phyloP scores from a whole-genome alignment of 64 coral and sea anemone genomes.

The Platygyra sinensis region DNA sequence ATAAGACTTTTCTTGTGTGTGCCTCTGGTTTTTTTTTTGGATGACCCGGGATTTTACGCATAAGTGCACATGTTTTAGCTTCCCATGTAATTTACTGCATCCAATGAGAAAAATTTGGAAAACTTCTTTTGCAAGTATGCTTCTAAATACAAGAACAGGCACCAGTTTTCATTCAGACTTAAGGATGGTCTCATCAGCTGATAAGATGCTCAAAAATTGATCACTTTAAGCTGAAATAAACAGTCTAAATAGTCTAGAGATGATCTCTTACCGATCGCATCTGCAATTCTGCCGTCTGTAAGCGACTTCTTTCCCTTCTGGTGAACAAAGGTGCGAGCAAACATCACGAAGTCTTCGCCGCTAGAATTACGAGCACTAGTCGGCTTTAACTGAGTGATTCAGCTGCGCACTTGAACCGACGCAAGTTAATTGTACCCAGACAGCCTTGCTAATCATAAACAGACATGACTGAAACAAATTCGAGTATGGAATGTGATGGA shows the following conservation, averaged over 20 bases:
- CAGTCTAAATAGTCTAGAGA: neutral
- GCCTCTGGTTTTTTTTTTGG: neutral
- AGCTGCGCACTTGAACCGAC: neutral
- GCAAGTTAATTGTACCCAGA: neutral
- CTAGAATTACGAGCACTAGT: neutral
- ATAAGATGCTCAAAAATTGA: neutral
- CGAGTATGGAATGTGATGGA: neutral
- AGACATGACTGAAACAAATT: slow-evolving; percentile 6
- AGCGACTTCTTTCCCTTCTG: slow-evolving; percentile 26
- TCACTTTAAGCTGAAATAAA: neutral
- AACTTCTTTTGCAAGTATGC: neutral
- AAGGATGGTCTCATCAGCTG: neutral
- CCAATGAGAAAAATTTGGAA: neutral
- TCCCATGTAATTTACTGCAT: neutral
- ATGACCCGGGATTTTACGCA: neutral
- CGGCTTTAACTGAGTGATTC: neutral
- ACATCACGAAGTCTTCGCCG: neutral
- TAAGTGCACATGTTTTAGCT: neutral
- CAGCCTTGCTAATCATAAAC: neutral
- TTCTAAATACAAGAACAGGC: slow-evolving; percentile 1
- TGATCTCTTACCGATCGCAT: slow-evolving; percentile 1
- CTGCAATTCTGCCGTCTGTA: slow-evolving; percentile 9
- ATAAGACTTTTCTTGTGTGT: neutral
- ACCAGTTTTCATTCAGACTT: neutral
- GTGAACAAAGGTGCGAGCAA: neutral